Evolutionary conservation across 1,140 invertebrate genomes (phyloP), one percentile per base, ranked within the genome.

Genomic region (Diachasmimorpha longicaudata): DNA sequence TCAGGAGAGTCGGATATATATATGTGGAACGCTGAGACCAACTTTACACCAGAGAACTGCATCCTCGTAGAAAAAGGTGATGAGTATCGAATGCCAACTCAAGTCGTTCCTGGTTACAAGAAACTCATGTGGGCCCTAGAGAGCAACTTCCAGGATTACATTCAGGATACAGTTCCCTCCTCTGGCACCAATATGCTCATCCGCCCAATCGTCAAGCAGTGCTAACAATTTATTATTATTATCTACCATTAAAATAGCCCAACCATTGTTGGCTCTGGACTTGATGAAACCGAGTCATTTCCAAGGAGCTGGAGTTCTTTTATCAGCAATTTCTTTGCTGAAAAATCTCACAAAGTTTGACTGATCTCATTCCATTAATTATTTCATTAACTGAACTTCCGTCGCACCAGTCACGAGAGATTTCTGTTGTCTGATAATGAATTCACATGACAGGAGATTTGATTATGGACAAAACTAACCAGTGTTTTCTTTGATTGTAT

Each of bases 101-200:
- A 91, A 77, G 91, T 92, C 0, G 82, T 91, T 25, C 89, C 91
- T 0, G 92, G 91, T 10, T 90, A 90, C 72, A 91, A 89, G 80
- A 81, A 80, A 11, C 86, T 90, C 11, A 91, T 93, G 90, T 92
- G 92, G 91, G 88, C 90, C 0, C 82, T 93, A 75, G 92, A 93
- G 79, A 92, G 90, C 77, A 93, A 93, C 78, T 92, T 93, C 84
- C 91, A 90, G 16, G 92, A 93, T 83, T 93, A 90, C 78, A 89
- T 93, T 39, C 82, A 88, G 5, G 89, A 91, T 75, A 89, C 86
- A 16, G 90, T 90, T 42, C 91, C 92, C 36, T 91, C 91, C 80
- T 85, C 88, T 79, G 91, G 90, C 19, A 86, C 90, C 4, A 91
- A 90, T 10, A 87, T 91, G 19, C 79, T 84, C 0, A 81, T 92